Percentiles rank a stretch among this genome's conserved stretches.
These are phyloP conservation scores for Passerculus sandwichensis DNA, from an alignment of 2,797 vertebrate species.

Conservation along the genomic window DNA sequence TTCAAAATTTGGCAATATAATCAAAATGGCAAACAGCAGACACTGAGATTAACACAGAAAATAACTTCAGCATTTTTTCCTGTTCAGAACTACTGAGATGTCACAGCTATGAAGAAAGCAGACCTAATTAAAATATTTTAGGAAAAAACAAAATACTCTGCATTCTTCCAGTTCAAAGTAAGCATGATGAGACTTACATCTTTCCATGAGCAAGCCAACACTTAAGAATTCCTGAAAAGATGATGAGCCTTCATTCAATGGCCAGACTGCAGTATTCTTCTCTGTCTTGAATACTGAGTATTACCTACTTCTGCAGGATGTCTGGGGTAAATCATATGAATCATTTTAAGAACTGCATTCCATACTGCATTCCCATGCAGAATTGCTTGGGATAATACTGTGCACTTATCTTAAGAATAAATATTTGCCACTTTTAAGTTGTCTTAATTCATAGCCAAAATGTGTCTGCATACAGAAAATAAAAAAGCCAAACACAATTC, in stretches of 20 bases:
- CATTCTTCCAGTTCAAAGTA: neutral
- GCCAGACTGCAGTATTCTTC: neutral
- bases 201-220: neutral
- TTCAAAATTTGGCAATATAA: slow-evolving; percentile 63
- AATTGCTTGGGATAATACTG: neutral
- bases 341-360: neutral
- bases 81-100: neutral
- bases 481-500: neutral
- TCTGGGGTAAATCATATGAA: neutral
- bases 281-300: neutral
- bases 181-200: neutral
- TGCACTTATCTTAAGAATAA: neutral
- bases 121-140: neutral
- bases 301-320: neutral
- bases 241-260: neutral
- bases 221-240: neutral
- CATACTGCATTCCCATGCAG: no score
- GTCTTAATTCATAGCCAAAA: neutral
- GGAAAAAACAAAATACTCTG: neutral
- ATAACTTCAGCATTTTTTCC: neutral
- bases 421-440: neutral
- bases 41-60: slow-evolving; percentile 15
- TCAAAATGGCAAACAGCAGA: slow-evolving; percentile 28
- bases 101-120: neutral
- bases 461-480: neutral